Evolutionary conservation across 2,113 vertebrate genomes (phyloP).

Genomic region (Chaenocephalus aceratus): DNA sequence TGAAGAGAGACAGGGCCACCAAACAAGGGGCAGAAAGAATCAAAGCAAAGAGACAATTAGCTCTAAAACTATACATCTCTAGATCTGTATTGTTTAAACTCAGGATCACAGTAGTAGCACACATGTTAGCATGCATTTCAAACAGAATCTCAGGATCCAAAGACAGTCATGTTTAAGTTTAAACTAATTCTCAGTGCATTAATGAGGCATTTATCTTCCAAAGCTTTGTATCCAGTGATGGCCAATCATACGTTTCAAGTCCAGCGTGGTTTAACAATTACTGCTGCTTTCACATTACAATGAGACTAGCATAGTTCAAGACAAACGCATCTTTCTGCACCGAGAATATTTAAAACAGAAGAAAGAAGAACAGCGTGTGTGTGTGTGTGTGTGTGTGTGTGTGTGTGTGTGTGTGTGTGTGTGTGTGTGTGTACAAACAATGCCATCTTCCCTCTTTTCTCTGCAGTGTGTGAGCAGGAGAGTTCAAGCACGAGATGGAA

Average conservation of each 20-base stretch:
- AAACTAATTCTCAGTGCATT: conserved; percentile 10
- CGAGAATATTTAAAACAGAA: conserved; percentile 21
- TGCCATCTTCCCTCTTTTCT: not conserved
- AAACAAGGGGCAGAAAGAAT: not conserved
- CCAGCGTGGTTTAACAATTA: not conserved
- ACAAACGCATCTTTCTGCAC: conserved; percentile 29
- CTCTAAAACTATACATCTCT: not conserved
- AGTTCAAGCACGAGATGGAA: conserved; percentile 17
- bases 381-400: not conserved
- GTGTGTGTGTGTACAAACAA: conserved; percentile 10
- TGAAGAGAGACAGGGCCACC: conserved; percentile 1
- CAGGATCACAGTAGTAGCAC: too few species aligned
- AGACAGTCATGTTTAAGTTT: not conserved
- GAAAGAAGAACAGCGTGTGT: conserved; percentile 8
- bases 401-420: not conserved
- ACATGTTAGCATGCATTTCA: not conserved
- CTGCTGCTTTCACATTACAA: not conserved
- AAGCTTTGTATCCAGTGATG: not conserved
- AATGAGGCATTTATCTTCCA: conserved; percentile 25
- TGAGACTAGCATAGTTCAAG: conserved; percentile 8
- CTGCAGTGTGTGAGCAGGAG: conserved; percentile 19
- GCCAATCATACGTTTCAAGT: not conserved
- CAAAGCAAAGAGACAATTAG: not conserved
- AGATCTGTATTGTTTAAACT: too few species aligned
- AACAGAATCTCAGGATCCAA: not conserved